Evolutionary conservation across 2,888 invertebrate genomes (phyloP).

Genomic region (Agrenia bidenticulata): DNA sequence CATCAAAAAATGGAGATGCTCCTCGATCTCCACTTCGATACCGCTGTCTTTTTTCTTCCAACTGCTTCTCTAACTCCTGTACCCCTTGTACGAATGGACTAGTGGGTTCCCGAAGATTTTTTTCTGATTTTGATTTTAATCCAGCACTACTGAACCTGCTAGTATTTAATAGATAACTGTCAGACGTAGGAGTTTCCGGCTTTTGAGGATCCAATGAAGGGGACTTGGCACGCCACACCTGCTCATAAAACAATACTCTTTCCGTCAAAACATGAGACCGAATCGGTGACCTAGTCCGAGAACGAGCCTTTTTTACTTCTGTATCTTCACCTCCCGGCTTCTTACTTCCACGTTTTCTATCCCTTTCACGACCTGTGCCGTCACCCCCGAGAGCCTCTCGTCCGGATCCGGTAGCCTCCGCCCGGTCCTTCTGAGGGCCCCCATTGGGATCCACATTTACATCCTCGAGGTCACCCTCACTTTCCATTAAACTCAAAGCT

Average conservation of each 20-base stretch:
- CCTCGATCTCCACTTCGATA: conserved; percentile 32
- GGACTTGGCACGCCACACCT: conserved; percentile 64
- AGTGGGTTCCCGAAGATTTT: conserved; percentile 1
- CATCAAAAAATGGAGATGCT: conserved; percentile 22
- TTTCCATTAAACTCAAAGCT: too few species aligned
- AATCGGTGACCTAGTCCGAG: conserved; percentile 30
- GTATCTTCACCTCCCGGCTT: not conserved
- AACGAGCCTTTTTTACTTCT: conserved; percentile 13
- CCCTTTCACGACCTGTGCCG: conserved; percentile 13
- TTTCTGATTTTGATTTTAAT: conserved; percentile 3
- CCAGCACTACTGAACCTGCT: not conserved
- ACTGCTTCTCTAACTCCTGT: conserved; percentile 36
- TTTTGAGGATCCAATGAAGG: conserved; percentile 3
- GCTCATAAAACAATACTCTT: conserved; percentile 77
- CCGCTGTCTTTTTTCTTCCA: conserved; percentile 31
- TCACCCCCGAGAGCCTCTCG: too few species aligned
- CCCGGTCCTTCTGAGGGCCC: too few species aligned
- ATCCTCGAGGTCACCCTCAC: too few species aligned
- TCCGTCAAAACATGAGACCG: conserved; percentile 56
- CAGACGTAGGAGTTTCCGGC: not conserved
- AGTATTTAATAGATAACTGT: too few species aligned
- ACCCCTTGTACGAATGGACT: conserved; percentile 25
- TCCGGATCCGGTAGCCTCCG: too few species aligned
- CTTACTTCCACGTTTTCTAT: conserved; percentile 18
- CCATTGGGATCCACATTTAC: too few species aligned